These are phyloP conservation scores for Zhengitettix transpicula DNA, from an alignment of 2,888 invertebrate genomes.

Conservation along the genomic window DNA sequence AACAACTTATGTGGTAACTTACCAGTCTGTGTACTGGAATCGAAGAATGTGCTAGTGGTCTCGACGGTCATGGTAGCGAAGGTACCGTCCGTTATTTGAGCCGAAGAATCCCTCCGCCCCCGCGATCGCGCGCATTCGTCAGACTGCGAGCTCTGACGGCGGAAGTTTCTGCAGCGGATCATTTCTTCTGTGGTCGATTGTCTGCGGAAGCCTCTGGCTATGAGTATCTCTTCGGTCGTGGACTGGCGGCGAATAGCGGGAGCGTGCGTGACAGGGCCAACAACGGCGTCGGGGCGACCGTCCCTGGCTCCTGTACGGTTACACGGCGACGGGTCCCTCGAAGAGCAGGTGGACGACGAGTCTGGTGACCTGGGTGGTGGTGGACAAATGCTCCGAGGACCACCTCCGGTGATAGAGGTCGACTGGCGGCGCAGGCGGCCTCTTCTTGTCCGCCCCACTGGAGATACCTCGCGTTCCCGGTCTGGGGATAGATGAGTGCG, in stretches of 20 bases:
- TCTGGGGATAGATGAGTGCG: slow-evolving; percentile 51
- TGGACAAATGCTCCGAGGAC: slow-evolving; percentile 12
- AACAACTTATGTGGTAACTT: slow-evolving; percentile 24
- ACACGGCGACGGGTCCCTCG: slow-evolving; percentile 74
- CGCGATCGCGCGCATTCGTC: slow-evolving; percentile 35
- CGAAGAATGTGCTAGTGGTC: slow-evolving; percentile 81
- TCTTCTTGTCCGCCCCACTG: slow-evolving; percentile 49
- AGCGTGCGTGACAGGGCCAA: slow-evolving; percentile 31
- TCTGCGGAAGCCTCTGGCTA: slow-evolving; percentile 73
- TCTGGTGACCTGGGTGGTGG: slow-evolving; percentile 29
- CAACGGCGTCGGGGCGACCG: slow-evolving; percentile 24
- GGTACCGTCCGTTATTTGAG: slow-evolving; percentile 82
- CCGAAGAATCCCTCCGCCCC: slow-evolving; percentile 67
- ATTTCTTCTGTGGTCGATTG: slow-evolving; percentile 87
- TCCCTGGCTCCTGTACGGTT: slow-evolving; percentile 30
- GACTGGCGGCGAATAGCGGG: slow-evolving; percentile 73
- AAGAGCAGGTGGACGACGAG: slow-evolving; percentile 50
- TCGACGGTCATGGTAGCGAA: slow-evolving; percentile 86
- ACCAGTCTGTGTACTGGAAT: slow-evolving; percentile 88
- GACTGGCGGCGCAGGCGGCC: slow-evolving; percentile 61
- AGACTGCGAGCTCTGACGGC: slow-evolving; percentile 79
- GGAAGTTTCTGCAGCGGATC: slow-evolving; percentile 79
- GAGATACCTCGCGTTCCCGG: slow-evolving; percentile 59
- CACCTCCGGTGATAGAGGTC: slow-evolving; percentile 45
- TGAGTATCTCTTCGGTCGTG: slow-evolving; percentile 80